These are phyloP conservation scores for Pollachius pollachius DNA, from an alignment of 2,113 vertebrate genomes.

Conservation along the genomic window DNA sequence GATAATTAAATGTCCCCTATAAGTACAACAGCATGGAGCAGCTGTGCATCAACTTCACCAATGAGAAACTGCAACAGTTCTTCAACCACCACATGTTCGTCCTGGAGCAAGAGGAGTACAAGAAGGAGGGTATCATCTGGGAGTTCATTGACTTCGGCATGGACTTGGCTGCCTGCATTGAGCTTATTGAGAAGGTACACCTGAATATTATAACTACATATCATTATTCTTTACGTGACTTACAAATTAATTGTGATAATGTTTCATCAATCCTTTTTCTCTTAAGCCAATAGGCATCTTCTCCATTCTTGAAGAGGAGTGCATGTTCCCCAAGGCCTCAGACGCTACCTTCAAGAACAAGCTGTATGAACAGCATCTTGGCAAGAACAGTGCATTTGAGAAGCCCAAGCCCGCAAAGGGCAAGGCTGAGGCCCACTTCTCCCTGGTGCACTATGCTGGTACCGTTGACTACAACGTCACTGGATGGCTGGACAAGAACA, in stretches of 20 bases:
- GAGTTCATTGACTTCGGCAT: constrained; percentile 74
- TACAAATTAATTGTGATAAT: too few species aligned
- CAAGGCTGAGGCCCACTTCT: constrained; percentile 62
- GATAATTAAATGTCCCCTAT: too few species aligned
- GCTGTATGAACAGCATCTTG: too few species aligned
- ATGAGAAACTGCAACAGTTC: constrained; percentile 85
- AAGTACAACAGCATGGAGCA: constrained; percentile 65
- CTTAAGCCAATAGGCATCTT: constrained; percentile 36
- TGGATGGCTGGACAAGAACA: background rate
- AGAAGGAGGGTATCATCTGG: constrained; percentile 68
- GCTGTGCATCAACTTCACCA: constrained; percentile 80
- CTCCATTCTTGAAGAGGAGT: constrained; percentile 33
- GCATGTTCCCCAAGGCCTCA: too few species aligned
- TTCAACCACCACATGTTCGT: constrained; percentile 83
- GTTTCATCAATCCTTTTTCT: too few species aligned
- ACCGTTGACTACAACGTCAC: constrained; percentile 71
- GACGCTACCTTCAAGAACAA: too few species aligned
- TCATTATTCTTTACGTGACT: background rate
- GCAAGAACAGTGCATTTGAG: background rate
- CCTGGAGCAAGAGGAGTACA: constrained; percentile 84
- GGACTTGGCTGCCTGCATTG: constrained; percentile 80
- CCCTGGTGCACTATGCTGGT: constrained; percentile 2
- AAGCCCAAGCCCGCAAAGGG: constrained; percentile 83
- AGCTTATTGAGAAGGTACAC: constrained; percentile 79
- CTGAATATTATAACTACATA: constrained; percentile 4